phyloP scores from a whole-genome alignment of 2,113 vertebrate genomes.

The Forbesichthys agassizii region DNA sequence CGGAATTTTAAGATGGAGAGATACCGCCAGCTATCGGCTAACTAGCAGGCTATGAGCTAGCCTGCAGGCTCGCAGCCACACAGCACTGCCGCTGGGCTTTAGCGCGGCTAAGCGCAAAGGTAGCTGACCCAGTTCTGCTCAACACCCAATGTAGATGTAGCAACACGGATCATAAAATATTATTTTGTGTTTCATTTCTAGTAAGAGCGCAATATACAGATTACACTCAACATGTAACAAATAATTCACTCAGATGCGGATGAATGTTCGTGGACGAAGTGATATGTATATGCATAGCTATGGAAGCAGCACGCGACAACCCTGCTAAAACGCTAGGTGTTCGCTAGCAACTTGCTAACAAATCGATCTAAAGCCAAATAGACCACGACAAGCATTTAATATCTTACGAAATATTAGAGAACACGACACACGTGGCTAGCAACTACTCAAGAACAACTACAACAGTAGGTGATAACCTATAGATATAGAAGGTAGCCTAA shows the following conservation, averaged over 20 bases:
- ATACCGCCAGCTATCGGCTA: constrained; percentile 26
- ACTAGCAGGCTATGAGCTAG: too few relatives aligned
- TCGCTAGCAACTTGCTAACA: not conserved
- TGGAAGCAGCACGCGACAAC: constrained; percentile 50
- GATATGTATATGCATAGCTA: constrained; percentile 47
- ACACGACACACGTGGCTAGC: too few relatives aligned
- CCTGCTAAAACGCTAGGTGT: not conserved
- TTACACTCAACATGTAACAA: not conserved
- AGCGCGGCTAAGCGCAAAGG: constrained; percentile 27
- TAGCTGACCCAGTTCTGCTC: constrained; percentile 45
- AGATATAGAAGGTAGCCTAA: too few relatives aligned
- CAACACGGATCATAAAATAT: not conserved
- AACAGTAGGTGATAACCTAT: constrained; percentile 6
- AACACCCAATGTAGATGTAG: not conserved
- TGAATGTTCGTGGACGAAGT: constrained; percentile 33
- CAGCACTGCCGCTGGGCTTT: constrained; percentile 16
- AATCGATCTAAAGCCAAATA: not conserved
- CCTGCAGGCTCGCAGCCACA: constrained; percentile 30
- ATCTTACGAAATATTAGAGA: too few relatives aligned
- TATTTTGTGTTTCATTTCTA: not conserved
- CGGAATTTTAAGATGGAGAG: constrained; percentile 67
- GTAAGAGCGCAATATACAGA: not conserved
- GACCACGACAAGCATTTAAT: too few relatives aligned
- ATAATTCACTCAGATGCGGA: not conserved
- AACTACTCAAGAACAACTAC: not conserved